Percentiles rank a stretch among this genome's conserved stretches.
Evolutionary conservation across 2,797 vertebrate genomes (phyloP).

Genomic region (Pagetopsis macropterus): DNA sequence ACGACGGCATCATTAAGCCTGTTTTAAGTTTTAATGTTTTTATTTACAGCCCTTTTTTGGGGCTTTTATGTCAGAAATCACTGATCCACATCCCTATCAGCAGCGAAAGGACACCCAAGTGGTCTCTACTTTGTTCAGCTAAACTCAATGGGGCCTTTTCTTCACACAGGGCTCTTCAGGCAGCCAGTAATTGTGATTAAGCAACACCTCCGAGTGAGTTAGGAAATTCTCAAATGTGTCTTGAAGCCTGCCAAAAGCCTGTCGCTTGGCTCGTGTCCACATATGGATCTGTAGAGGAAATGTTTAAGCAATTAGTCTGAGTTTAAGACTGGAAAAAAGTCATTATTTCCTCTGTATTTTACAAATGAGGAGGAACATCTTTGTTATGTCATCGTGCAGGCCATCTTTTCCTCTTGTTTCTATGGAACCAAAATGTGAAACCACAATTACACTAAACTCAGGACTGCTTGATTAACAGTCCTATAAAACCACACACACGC

Average conservation of each 20-base stretch:
- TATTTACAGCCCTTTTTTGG: not conserved
- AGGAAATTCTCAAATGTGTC: constrained; percentile 55
- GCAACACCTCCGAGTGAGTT: constrained; percentile 61
- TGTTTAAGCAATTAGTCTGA: constrained; percentile 69
- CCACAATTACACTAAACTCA: constrained; percentile 54
- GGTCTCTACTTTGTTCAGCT: not conserved
- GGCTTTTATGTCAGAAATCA: not conserved
- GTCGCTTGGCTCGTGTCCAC: constrained; percentile 46
- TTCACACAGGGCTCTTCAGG: constrained; percentile 24
- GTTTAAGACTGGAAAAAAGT: constrained; percentile 61
- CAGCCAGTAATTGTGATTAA: constrained; percentile 45
- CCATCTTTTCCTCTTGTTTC: constrained; percentile 55
- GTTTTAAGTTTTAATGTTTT: too few relatives aligned
- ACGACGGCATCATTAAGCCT: not conserved
- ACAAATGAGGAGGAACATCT: constrained; percentile 66
- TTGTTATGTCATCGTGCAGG: constrained; percentile 57
- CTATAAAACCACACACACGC: constrained; percentile 29
- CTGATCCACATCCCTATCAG: not conserved
- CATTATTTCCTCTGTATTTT: constrained; percentile 46
- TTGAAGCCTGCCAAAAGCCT: constrained; percentile 42
- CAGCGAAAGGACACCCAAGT: not conserved
- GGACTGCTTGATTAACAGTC: constrained; percentile 55
- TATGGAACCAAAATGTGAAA: constrained; percentile 54
- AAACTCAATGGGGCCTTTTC: constrained; percentile 17
- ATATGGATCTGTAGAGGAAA: constrained; percentile 67